Base-by-base conservation (phyloP, 1,140 invertebrate genomes). In the Venturia canescens region DNA sequence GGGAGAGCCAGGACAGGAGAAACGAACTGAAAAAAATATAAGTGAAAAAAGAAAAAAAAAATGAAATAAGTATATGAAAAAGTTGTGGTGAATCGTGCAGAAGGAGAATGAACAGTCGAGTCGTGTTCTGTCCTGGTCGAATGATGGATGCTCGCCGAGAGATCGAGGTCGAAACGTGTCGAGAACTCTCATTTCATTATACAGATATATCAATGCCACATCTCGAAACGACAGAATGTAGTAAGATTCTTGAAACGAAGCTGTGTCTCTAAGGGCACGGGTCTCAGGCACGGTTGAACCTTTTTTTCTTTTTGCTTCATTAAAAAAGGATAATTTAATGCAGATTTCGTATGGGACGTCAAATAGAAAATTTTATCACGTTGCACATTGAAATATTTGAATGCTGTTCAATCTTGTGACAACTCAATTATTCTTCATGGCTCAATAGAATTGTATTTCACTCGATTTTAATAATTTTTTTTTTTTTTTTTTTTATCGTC, bases 61-160 rank as follows among this genome's bases (percentile, higher is more conserved):
- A 0, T 11, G 38, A 31, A 31, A 67, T 15, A 67, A 67, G 29
- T 9, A 18, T 7, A 31, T 71, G 69, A 74, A 74, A 74, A 63
- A 63, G 3, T 76, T 48, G 53, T 60, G 50, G 74, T 21, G 53
- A 76, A 76, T 76, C 74, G 53, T 74, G 71, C 71, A 74, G 48
- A 31, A 29, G 48, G 23, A 48, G 74, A 60, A 76, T 76, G 50
- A 76, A 27, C 50, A 74, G 71, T 74, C 23, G 21, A 74, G 71
- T 57, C 38, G 70, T 76, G 48, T 76, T 63, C 53, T 50, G 66
- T 31, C 26, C 74, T 38, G 29, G 50, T 76, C 66, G 74, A 63
- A 63, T 76, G 74, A 76, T 76, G 53, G 74, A 76, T 76, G 27
- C 74, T 18, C 74, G 2, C n/a, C 50, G 74, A 63, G 74, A 76